phyloP scores from a whole-genome alignment of 1,140 invertebrate species.

The Luehdorfia chinensis region DNA sequence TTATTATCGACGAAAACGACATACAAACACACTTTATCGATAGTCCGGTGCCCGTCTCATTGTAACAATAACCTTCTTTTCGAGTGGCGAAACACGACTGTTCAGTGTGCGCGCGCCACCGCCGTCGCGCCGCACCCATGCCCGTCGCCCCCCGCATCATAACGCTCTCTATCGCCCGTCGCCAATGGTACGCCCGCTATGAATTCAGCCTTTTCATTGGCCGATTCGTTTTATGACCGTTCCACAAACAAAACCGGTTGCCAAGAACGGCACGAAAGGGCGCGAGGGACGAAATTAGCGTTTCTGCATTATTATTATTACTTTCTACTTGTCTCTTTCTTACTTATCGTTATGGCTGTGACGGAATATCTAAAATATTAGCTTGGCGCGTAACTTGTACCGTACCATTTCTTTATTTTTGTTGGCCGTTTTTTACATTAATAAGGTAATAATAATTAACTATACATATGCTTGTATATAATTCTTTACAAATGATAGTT shows the following conservation, averaged over 20 bases:
- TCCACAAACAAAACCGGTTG: constrained; percentile 74
- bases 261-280: constrained; percentile 66
- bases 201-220: constrained; percentile 44
- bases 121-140: constrained; percentile 40
- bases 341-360: constrained; percentile 21
- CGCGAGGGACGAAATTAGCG: constrained; percentile 71
- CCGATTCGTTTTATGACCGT: constrained; percentile 58
- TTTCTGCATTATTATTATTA: constrained; percentile 66
- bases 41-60: constrained; percentile 68
- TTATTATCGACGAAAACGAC: constrained; percentile 75
- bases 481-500: no score
- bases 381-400: background rate
- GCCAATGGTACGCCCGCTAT: constrained; percentile 66
- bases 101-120: constrained; percentile 38
- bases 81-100: constrained; percentile 70
- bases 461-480: no score
- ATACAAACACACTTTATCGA: constrained; percentile 77
- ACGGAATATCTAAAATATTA: constrained; percentile 39
- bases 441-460: no score
- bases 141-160: constrained; percentile 40
- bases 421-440: no score
- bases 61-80: constrained; percentile 70
- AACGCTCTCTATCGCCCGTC: constrained; percentile 49
- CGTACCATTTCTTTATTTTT: no score
- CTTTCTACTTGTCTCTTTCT: constrained; percentile 43